Evolutionary conservation across 1,140 invertebrate genomes (phyloP).

Genomic region (Scaptomyza pallida): DNA sequence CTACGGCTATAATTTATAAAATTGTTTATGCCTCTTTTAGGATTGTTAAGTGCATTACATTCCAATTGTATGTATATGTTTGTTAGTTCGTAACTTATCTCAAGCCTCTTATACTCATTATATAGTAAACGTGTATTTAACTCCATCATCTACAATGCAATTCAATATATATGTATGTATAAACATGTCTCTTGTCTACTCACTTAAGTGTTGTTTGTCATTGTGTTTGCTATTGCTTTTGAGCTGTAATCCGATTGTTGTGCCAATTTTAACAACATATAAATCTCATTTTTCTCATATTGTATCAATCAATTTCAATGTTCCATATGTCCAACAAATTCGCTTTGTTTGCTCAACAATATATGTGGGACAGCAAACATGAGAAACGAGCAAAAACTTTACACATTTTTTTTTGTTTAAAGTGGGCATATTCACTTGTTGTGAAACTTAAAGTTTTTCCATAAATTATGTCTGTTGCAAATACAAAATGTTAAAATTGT

Average conservation of each 20-base stretch:
- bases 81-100: constrained; percentile 51
- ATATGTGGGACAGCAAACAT: constrained; percentile 45
- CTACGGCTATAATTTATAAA: constrained; percentile 38
- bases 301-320: constrained; percentile 63
- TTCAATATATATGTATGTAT: constrained; percentile 28
- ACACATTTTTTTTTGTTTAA: not conserved
- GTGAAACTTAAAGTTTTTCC: not conserved
- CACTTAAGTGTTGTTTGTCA: constrained; percentile 8
- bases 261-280: constrained; percentile 18
- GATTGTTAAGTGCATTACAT: constrained; percentile 57
- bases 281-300: constrained; percentile 36
- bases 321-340: constrained; percentile 61
- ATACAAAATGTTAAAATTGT: too few species aligned
- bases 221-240: not conserved
- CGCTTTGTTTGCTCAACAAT: constrained; percentile 65
- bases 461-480: not conserved
- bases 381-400: constrained; percentile 17
- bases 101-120: constrained; percentile 66
- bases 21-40: constrained; percentile 45
- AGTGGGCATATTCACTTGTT: constrained; percentile 31
- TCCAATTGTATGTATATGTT: constrained; percentile 68
- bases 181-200: constrained; percentile 5
- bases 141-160: constrained; percentile 32
- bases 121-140: constrained; percentile 23
- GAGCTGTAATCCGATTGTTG: constrained; percentile 37